Evolutionary conservation across 1,140 invertebrate species (phyloP), one percentile per base, ranked within the genome.

Genomic region (Cheumatopsyche charites): DNA sequence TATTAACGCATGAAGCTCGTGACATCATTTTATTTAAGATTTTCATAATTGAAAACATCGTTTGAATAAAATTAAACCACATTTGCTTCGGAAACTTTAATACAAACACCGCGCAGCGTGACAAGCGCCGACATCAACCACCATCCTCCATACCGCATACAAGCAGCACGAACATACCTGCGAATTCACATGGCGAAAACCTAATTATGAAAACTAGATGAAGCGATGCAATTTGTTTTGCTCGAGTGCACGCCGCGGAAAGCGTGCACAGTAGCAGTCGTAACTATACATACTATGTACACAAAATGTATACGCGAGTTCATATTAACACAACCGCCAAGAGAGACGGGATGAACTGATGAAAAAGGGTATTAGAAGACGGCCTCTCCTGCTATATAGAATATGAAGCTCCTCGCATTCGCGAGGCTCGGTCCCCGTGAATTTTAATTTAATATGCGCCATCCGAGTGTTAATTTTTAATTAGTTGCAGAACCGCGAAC

Each of bases 191-290:
- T 23, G 47, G 47, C 47, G 55, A 58, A 58, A 58, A 58, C 21
- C 55, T 26, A 58, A 58, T 58, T 58, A 58, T 58, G 55, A 58
- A 58, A 23, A 58, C 55, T 58, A 58, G 55, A 58, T 58, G 55
- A 58, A 23, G 55, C 55, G 23, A 36, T 36, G 29, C 23, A 19
- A 23, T 58, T 58, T 19, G 55, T 58, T 58, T 58, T 58, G 55
- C 23, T 58, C 23, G 21, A 58, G 4, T 58, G 55, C 19, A 58
- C 17, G 25, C 55, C 7, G 43, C 15, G 21, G 11, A 58, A 58
- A 58, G 17, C 23, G 43, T 47, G 55, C 55, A 58, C 29, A 58
- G 21, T 25, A 23, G 2, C 17, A 12, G 19, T 2, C 49, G 45
- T 15, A n/a, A 9, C 11, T 7, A 19, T 52, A 19, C 49, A 49